phyloP scores from a whole-genome alignment of 2,797 vertebrate species.

The Acridotheres tristis region DNA sequence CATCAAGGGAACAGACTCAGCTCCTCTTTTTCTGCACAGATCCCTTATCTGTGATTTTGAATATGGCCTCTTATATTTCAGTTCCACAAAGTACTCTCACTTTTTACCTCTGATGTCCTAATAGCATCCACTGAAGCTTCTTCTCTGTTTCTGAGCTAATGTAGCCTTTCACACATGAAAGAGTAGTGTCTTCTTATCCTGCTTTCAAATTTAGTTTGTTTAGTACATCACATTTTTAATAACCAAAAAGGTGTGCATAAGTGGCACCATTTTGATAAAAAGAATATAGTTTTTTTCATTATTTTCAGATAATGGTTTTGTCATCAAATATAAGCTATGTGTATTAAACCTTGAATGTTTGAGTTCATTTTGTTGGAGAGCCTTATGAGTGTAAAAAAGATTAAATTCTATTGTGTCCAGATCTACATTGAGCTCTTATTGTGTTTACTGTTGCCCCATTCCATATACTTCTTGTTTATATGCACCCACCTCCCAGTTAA shows the following conservation, averaged over 20 bases:
- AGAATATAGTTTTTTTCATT: background rate
- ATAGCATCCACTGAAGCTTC: background rate
- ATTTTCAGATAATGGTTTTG: background rate
- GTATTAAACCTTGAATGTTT: background rate
- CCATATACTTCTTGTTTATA: background rate
- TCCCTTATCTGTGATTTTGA: background rate
- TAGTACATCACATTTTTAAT: background rate
- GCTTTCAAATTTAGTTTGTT: background rate
- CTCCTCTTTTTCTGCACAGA: background rate
- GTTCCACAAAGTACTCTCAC: background rate
- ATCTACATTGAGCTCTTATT: background rate
- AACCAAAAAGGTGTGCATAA: background rate
- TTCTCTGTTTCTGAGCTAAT: background rate
- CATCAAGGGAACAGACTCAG: background rate
- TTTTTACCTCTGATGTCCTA: background rate
- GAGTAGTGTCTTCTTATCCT: background rate
- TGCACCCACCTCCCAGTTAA: slow-evolving; percentile 23
- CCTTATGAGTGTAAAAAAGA: background rate
- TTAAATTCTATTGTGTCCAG: background rate
- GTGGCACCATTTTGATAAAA: background rate
- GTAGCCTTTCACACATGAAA: background rate
- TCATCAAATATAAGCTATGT: background rate
- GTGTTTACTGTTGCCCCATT: background rate
- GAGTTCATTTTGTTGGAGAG: background rate
- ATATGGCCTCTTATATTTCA: background rate